phyloP scores from a whole-genome alignment of 2,888 invertebrate genomes.

The Noctua pronuba region DNA sequence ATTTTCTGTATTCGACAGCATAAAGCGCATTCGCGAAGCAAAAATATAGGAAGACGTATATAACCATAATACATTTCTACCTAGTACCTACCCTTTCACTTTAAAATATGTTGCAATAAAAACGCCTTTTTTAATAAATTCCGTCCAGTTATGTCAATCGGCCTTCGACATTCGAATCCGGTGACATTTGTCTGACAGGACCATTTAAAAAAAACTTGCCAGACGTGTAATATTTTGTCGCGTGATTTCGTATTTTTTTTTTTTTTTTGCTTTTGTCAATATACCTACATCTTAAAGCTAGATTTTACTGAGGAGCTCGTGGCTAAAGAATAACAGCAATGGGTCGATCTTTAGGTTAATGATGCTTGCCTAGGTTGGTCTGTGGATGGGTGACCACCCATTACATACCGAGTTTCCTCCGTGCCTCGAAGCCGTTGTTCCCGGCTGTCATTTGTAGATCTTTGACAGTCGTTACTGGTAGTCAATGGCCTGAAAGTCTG shows the following conservation, averaged over 20 bases:
- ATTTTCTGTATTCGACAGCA: too few species aligned
- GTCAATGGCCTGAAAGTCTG: too few species aligned
- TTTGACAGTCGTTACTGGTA: too few species aligned
- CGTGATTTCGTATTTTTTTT: neutral
- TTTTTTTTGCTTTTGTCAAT: neutral
- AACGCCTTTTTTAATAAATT: constrained; percentile 30
- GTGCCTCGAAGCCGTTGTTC: too few species aligned
- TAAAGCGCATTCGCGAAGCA: too few species aligned
- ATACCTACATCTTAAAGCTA: neutral
- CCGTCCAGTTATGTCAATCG: constrained; percentile 31
- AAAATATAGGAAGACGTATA: neutral
- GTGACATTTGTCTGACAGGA: constrained; percentile 52
- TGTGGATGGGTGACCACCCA: too few species aligned
- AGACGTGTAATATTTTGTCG: constrained; percentile 40
- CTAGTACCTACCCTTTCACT: constrained; percentile 12
- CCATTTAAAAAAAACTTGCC: constrained; percentile 33
- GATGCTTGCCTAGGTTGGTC: too few species aligned
- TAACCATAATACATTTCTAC: neutral
- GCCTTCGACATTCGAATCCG: constrained; percentile 49
- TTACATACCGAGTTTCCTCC: too few species aligned
- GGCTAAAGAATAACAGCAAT: too few species aligned
- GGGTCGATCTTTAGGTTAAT: too few species aligned
- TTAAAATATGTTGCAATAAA: constrained; percentile 22
- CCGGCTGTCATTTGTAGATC: too few species aligned
- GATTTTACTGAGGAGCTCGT: too few species aligned